Evolutionary conservation across 2,888 invertebrate species (phyloP), one percentile per base, ranked within the genome.

Genomic region (Andrena praecox): DNA sequence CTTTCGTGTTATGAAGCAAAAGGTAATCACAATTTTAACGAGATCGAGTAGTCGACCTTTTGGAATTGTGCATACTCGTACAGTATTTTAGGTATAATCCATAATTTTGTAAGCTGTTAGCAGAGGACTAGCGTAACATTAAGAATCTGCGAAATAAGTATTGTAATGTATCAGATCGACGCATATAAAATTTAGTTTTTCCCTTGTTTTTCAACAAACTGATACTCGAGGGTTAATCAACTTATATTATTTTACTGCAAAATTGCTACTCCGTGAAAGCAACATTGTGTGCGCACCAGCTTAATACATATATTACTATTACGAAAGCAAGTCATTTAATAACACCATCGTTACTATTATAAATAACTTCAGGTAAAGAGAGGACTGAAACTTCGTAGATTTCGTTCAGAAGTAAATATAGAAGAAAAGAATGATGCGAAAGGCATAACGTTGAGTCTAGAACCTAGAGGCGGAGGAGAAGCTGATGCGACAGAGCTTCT

Each of bases 331-430:
- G 3, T 8, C 8, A 10, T 5, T 29, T 50, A 31, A 31, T 63
- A 64, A 31, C 12, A 29, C 0, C 12, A 24, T 54, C 20, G 42
- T 31, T 31, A 20, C 3, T 20, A 24, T 24, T 68, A 42, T 48
- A 50, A 60, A 64, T 77, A 60, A 76, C 79, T 78, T 24, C 77
- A 94, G 94, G 91, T 94, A 79, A 94, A 94, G 79, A 91, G 93
- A 42, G 94, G 94, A 24, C 87, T 94, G 67, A 93, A 92, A 72
- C 91, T 94, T 67, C 92, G 94, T 31, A 90, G 94, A 87, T 94
- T 94, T 86, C 91, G 93, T 31, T 93, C 95, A 73, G 93, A 94
- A 91, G 93, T 93, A 42, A 94, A 93, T 86, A 94, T 95, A 48
- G 93, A 92, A 63, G 95, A 94, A 4, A 91, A 92, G 29, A 91